Base-by-base conservation (phyloP, 2,888 invertebrate species). In the Melinopterus prodromus region DNA sequence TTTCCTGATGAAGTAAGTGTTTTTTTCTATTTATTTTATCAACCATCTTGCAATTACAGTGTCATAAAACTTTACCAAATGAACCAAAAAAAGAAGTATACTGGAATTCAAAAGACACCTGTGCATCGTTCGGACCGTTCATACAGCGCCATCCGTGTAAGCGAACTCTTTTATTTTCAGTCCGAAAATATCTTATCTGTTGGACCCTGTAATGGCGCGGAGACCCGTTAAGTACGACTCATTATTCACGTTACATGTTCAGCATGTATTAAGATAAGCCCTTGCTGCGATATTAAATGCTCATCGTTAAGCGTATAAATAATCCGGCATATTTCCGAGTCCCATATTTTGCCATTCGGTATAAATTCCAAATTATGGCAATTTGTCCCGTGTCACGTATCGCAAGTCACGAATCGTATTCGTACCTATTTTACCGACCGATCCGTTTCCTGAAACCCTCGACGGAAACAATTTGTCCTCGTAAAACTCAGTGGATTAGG, bases 241-340 rank as follows among this genome's bases (percentile, higher is more conserved):
- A 53, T 53, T 53, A 53, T 53, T 53, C 53, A 53, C 53, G 53
- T 53, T 53, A 53, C 53, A 53, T 53, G 53, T 53, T 53, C 53
- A 53, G 74, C 37, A 16, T 35, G 74, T 74, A 74, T 74, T 74
- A 74, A 74, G 74, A 74, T 74, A 74, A 74, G 74, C 74, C 35
- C 35, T 35, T 37, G 36, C 36, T 35, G 74, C 35, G 74, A 74
- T 74, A 74, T 74, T 74, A 74, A 74, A 74, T 74, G 74, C 74
- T 74, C 74, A 74, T 74, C 74, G 74, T 74, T 37, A 37, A 35
- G 74, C 36, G 26, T n/a, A 74, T 74, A 74, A 74, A 74, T 74
- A 74, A 74, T 74, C 74, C 74, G n/a, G 74, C 74, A 74, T 36
- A 74, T 74, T 74, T 74, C 74, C 74, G 74, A 35, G 74, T 74